Evolutionary conservation across 2,797 vertebrate genomes (phyloP).

Genomic region (Perodicticus potto): DNA sequence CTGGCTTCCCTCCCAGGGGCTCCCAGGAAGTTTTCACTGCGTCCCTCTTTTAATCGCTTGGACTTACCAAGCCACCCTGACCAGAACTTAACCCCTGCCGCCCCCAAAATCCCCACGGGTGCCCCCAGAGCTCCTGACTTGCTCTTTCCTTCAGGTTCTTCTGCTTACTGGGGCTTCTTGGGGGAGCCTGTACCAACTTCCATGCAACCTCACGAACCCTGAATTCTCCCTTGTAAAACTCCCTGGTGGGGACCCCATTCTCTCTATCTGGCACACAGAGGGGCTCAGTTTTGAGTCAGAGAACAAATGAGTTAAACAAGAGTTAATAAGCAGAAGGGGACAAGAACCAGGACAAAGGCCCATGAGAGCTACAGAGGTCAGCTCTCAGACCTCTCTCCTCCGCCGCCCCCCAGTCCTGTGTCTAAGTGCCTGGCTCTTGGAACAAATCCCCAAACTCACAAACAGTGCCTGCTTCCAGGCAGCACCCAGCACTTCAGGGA

Average conservation of each 20-base stretch:
- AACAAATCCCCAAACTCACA: not conserved
- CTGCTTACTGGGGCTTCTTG: not conserved
- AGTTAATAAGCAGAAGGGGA: not conserved
- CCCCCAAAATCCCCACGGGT: accelerated
- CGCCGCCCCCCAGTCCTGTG: not conserved
- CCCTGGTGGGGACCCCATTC: not conserved
- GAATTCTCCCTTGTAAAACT: not conserved
- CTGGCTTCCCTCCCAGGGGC: not conserved
- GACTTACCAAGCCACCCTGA: not conserved
- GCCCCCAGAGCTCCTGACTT: not conserved
- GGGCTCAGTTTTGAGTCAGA: not conserved
- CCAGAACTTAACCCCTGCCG: not conserved
- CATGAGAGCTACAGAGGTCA: not conserved
- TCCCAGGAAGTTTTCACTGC: not conserved
- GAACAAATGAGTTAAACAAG: not conserved
- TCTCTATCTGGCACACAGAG: not conserved
- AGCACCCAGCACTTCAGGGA: not conserved
- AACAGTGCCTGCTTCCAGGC: not conserved
- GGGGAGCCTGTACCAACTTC: not conserved
- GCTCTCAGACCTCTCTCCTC: accelerated
- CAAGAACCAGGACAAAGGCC: not conserved
- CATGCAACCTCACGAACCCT: accelerated
- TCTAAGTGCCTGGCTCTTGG: no score
- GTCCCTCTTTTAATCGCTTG: not conserved
- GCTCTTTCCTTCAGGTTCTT: accelerated